phyloP scores from a whole-genome alignment of 2,113 vertebrate species.

The Laticauda colubrina region DNA sequence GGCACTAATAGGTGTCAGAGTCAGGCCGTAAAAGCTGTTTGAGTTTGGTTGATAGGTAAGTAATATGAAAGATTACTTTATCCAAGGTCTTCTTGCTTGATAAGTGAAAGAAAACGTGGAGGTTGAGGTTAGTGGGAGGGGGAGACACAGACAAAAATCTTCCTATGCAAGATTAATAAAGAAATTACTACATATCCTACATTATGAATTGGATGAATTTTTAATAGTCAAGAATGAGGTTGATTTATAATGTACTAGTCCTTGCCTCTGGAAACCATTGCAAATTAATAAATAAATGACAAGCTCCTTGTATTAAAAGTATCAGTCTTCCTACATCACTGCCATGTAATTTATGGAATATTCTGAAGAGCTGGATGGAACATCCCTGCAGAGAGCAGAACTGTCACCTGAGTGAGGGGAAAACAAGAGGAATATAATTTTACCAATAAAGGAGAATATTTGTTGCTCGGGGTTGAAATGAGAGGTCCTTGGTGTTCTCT shows the following conservation, averaged over 20 bases:
- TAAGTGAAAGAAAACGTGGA: conserved; percentile 52
- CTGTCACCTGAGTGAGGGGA: not conserved
- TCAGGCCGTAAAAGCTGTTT: not conserved
- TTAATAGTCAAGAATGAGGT: conserved; percentile 80
- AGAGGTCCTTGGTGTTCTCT: not conserved
- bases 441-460: not conserved
- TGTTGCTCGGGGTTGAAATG: not conserved
- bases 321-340: conserved; percentile 72
- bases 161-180: conserved; percentile 70
- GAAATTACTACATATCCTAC: conserved; percentile 75
- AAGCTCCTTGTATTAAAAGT: conserved; percentile 81
- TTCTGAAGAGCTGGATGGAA: conserved; percentile 7
- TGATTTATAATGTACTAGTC: conserved; percentile 87
- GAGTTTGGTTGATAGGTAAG: not conserved
- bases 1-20: not conserved
- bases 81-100: conserved; percentile 33
- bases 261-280: conserved; percentile 72
- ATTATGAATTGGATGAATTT: conserved; percentile 92
- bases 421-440: not conserved
- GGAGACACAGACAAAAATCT: conserved; percentile 38
- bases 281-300: conserved; percentile 91
- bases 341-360: conserved; percentile 62
- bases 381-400: not conserved
- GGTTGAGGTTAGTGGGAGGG: conserved; percentile 27
- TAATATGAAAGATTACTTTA: not conserved